These are phyloP conservation scores for Macrosiphum euphorbiae DNA, from an alignment of 2,888 invertebrate species.

Conservation along the genomic window DNA sequence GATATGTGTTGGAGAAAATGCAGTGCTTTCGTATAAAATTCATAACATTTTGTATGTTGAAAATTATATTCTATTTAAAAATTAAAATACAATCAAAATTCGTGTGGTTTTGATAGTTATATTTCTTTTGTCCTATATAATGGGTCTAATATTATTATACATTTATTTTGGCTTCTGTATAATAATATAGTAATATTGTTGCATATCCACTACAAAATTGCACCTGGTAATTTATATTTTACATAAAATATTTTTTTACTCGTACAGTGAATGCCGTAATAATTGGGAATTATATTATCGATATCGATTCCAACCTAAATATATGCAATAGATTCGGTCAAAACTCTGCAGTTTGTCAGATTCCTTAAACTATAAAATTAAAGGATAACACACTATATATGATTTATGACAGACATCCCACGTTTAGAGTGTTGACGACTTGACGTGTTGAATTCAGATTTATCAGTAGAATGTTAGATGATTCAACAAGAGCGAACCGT, in stretches of 20 bases:
- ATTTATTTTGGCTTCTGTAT: not conserved
- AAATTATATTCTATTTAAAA: too few relatives aligned
- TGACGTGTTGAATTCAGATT: not conserved
- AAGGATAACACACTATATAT: not conserved
- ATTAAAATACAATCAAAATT: not conserved
- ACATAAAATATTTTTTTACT: not conserved
- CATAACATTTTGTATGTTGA: not conserved
- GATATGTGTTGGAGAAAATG: not conserved
- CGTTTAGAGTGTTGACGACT: not conserved
- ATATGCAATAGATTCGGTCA: not conserved
- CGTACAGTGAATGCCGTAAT: not conserved
- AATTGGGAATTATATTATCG: not conserved
- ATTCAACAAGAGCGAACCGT: constrained; percentile 4
- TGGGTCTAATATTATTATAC: not conserved
- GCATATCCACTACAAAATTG: not conserved
- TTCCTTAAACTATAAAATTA: not conserved
- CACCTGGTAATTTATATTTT: not conserved
- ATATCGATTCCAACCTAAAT: not conserved
- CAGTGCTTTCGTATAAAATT: not conserved
- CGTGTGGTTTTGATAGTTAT: not conserved
- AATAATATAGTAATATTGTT: not conserved
- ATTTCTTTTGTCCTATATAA: not conserved
- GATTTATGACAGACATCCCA: not conserved
- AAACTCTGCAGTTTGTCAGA: not conserved
- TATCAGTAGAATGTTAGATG: not conserved